Percentiles rank a stretch among this genome's conserved stretches.
Conservation (phyloP, 2,888 invertebrate species). For the Malthinus flaveolus region DNA sequence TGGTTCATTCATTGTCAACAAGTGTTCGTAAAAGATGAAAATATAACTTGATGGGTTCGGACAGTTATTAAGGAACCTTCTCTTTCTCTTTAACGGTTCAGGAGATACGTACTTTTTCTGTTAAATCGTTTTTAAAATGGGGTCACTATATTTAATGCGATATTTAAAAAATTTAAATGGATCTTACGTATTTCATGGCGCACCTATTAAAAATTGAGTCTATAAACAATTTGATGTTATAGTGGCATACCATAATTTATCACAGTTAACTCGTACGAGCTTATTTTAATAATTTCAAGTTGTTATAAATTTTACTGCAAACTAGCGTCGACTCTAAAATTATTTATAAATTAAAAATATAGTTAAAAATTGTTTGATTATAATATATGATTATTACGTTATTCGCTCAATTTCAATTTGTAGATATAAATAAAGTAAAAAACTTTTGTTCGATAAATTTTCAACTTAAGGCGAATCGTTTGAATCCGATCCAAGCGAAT, state of each 20-base stretch:
- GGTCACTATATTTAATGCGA: too few relatives aligned
- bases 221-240: slow-evolving; percentile 11
- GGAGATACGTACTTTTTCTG: too few relatives aligned
- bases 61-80: too few relatives aligned
- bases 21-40: too few relatives aligned
- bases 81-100: too few relatives aligned
- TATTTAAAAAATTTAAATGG: too few relatives aligned
- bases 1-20: too few relatives aligned
- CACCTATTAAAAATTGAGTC: background rate
- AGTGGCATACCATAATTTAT: slow-evolving; percentile 23
- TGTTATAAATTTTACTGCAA: slow-evolving; percentile 2
- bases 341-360: slow-evolving; percentile 1
- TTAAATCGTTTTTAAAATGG: too few relatives aligned
- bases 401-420: too few relatives aligned
- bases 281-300: slow-evolving; percentile 2
- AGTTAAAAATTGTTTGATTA: background rate
- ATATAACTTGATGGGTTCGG: too few relatives aligned
- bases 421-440: too few relatives aligned
- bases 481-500: slow-evolving; percentile 73
- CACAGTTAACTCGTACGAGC: slow-evolving; percentile 21
- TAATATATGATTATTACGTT: too few relatives aligned
- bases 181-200: background rate
- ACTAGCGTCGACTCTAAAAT: background rate
- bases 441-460: background rate
- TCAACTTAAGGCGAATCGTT: slow-evolving; percentile 55